Base-by-base conservation (phyloP, 2,113 vertebrate species). In the Chitala chitala region DNA sequence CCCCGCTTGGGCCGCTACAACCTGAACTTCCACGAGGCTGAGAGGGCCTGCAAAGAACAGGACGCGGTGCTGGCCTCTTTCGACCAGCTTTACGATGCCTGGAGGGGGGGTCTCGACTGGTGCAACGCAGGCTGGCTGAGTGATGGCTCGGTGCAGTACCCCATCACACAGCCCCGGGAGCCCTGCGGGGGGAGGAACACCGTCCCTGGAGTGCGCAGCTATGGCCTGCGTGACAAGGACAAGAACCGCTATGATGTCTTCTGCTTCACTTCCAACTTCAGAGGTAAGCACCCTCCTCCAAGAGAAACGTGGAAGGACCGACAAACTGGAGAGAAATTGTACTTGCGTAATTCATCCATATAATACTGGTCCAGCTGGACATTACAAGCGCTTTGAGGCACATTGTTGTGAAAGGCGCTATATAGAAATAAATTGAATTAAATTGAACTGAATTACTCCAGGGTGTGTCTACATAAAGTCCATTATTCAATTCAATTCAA, bases 81-180 rank as follows among this genome's bases (percentile, higher is more conserved):
- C 0, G 94, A 98, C 70, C 96, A 99, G 84, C 87, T 99, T 50
- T 94, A 95, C 0, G 91, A 94, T 0, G 95, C 94, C 44, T 99
- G 96, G 96, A 87, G 90, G 26, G 88, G 84, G 0, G 96, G 95
- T 8, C 79, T 99, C 84, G 95, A 99, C 84, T 99, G 97, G 97
- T 99, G 97, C 80, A 99, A 99, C 0, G 97, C 96, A 0, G 97
- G 97, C 73, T 98, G 97, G 97, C 93, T 99, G 54, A 94, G 84
- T 0, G 97, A 99, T 0, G 96, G 96, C 24, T 93, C 96, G 0
- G 97, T 95, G 20, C 96, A 95, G 65, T 99, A 99, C 73, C 97
- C 97, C 63, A 94, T 99, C 82, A 95, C 89, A 73, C 90, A 86
- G 44, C 96, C 97, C 59, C 86, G 97, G 29, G 96, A 94, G 58